Evolutionary conservation across 1,140 invertebrate genomes (phyloP).

Genomic region (Argopecten irradians): DNA sequence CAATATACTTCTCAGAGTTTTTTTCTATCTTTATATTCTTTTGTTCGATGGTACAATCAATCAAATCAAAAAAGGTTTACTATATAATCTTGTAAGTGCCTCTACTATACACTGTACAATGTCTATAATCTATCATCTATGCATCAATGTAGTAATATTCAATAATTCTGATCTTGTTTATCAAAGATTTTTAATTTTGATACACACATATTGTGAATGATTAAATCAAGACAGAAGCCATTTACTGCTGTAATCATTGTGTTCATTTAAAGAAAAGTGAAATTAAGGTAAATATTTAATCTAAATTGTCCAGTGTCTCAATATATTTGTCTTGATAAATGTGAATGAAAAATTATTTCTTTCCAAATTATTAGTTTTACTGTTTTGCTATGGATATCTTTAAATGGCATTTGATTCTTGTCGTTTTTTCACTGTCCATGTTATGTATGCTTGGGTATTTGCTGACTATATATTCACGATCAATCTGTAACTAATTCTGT

Average conservation of each 20-base stretch:
- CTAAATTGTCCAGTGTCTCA: too few relatives aligned
- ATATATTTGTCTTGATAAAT: too few relatives aligned
- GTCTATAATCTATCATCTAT: not conserved
- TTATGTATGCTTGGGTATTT: not conserved
- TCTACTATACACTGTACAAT: not conserved
- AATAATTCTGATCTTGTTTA: too few relatives aligned
- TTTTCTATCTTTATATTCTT: not conserved
- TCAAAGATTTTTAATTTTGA: too few relatives aligned
- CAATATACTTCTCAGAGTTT: not conserved
- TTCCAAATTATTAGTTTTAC: too few relatives aligned
- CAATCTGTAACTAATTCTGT: not conserved
- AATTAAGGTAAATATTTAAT: too few relatives aligned
- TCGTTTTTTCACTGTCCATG: not conserved
- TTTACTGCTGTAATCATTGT: too few relatives aligned
- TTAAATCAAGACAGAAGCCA: too few relatives aligned
- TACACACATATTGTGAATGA: too few relatives aligned
- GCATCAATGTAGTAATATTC: not conserved
- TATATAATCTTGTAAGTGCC: not conserved
- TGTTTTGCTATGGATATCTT: not conserved
- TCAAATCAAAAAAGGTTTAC: not conserved
- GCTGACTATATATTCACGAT: too few relatives aligned
- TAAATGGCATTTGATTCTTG: not conserved
- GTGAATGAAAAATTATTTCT: too few relatives aligned
- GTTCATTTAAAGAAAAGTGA: too few relatives aligned
- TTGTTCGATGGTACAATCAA: not conserved